Percentiles rank a stretch among this genome's conserved stretches.
phyloP scores from a whole-genome alignment of 2,797 vertebrate genomes.

The Gallinago stenura region DNA sequence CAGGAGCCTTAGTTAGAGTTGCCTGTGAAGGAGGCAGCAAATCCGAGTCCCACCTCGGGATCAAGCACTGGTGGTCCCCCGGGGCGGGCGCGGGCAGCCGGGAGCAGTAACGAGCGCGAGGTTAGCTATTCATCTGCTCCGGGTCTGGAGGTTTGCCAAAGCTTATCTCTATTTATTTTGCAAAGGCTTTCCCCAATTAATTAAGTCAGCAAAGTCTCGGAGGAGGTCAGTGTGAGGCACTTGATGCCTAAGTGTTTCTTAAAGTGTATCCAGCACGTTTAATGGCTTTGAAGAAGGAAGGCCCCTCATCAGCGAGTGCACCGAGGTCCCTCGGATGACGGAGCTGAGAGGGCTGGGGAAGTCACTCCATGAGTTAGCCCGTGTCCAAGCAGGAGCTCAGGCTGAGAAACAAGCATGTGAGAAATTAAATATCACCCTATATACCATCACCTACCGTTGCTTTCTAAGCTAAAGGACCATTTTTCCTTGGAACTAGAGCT shows the following conservation, averaged over 20 bases:
- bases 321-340: rapidly evolving
- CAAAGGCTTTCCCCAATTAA: conserved; percentile 59
- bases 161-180: conserved; percentile 66
- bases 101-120: neutral
- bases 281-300: neutral
- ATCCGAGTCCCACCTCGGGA: neutral
- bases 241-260: conserved; percentile 46
- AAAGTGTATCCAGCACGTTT: neutral
- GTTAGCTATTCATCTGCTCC: neutral
- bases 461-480: neutral
- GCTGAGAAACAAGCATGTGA: neutral
- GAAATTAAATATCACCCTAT: neutral
- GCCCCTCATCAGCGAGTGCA: neutral
- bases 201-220: conserved; percentile 50
- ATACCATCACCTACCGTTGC: neutral
- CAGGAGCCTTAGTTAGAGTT: neutral
- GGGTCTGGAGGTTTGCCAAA: conserved; percentile 49
- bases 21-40: neutral
- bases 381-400: neutral
- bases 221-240: conserved; percentile 47
- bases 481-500: neutral
- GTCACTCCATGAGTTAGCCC: neutral
- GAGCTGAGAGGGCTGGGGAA: neutral
- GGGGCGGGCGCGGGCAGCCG: neutral
- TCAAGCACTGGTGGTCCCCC: neutral